Evolutionary conservation across 2,888 invertebrate genomes (phyloP).

Genomic region (Stratiomys singularior): DNA sequence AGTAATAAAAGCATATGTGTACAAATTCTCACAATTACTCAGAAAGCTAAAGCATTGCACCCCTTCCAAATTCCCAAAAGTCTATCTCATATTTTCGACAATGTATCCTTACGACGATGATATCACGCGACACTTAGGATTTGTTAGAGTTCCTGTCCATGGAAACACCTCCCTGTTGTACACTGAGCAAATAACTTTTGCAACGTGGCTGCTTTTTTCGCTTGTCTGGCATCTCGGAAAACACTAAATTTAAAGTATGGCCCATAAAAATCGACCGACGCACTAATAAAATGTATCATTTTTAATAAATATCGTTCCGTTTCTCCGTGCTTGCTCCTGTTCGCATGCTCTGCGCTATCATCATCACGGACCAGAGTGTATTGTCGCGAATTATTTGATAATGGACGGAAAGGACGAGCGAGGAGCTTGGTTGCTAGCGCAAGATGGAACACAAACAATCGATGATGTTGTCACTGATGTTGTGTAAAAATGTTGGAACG

Average conservation of each 20-base stretch:
- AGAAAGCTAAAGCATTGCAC: too few species aligned
- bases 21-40: too few species aligned
- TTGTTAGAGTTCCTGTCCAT: too few species aligned
- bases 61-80: too few species aligned
- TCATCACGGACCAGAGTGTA: not conserved
- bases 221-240: slow-evolving; percentile 6
- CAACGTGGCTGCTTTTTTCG: not conserved
- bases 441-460: too few species aligned
- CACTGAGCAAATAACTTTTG: not conserved
- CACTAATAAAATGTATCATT: slow-evolving; percentile 1
- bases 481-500: not conserved
- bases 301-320: slow-evolving; percentile 13
- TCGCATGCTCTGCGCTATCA: not conserved
- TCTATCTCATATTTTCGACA: too few species aligned
- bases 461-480: not conserved
- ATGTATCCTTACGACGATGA: too few species aligned
- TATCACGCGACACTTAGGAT: too few species aligned
- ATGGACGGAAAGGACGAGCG: not conserved
- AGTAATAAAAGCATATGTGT: too few species aligned
- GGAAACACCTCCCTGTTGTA: too few species aligned
- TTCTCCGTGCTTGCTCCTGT: not conserved
- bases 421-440: too few species aligned
- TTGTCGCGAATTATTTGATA: not conserved
- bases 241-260: not conserved
- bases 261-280: not conserved